Conservation (phyloP, 2,113 vertebrate genomes). For the Pimephales promelas region DNA sequence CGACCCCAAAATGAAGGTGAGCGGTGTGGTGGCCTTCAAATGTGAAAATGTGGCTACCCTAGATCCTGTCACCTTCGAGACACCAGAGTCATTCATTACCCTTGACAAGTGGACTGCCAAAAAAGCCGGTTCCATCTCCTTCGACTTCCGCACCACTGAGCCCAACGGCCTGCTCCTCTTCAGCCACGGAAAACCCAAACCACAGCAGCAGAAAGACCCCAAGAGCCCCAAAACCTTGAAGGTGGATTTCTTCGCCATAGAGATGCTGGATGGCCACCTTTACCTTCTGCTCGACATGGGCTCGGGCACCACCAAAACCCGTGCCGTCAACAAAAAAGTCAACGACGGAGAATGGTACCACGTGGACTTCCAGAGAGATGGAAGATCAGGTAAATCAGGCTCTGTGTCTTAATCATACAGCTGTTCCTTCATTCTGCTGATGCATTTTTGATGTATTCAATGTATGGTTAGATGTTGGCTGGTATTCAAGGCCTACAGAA, state of each 20-base stretch:
- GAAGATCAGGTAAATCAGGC: conserved; percentile 87
- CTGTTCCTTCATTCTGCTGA: background rate
- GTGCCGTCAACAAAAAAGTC: conserved; percentile 91
- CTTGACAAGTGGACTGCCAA: conserved; percentile 97
- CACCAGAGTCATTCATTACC: conserved; percentile 93
- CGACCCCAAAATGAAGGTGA: conserved; percentile 97
- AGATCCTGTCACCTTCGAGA: conserved; percentile 98
- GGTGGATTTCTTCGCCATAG: conserved; percentile 97
- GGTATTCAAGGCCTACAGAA: conserved; percentile 23
- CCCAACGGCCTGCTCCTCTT: conserved; percentile 96
- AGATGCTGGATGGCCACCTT: conserved; percentile 96
- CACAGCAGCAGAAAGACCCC: conserved; percentile 87
- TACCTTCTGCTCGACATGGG: conserved; percentile 97
- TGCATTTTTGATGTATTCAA: conserved; percentile 10
- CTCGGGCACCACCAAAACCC: conserved; percentile 96
- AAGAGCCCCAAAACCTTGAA: conserved; percentile 92
- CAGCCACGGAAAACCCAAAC: conserved; percentile 93
- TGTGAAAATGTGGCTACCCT: conserved; percentile 97
- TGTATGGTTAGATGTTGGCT: conserved; percentile 18
- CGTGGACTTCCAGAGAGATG: conserved; percentile 96
- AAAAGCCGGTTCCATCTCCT: conserved; percentile 97
- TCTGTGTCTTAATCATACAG: background rate
- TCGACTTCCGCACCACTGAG: conserved; percentile 96
- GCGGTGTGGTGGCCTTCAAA: conserved; percentile 95
- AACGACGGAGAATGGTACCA: conserved; percentile 99